Conservation (phyloP, 2,113 vertebrate species). For the Microcebus griseorufus region DNA sequence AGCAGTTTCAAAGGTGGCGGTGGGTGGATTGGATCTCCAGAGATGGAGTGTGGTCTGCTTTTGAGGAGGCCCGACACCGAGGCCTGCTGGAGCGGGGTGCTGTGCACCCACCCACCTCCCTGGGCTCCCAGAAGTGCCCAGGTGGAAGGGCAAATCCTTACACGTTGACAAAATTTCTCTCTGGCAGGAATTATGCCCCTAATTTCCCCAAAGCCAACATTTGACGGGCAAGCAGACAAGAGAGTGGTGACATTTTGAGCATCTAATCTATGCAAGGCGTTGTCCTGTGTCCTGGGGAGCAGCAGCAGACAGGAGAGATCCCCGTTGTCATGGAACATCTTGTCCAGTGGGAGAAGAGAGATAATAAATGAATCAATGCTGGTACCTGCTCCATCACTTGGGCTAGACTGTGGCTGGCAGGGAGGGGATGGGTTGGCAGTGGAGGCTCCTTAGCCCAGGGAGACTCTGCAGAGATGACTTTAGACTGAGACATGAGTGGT, state of each 20-base stretch:
- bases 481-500: not conserved
- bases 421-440: not conserved
- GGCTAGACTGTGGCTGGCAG: not conserved
- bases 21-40: not conserved
- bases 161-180: not conserved
- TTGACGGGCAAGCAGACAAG: not conserved
- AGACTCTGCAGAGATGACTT: conserved; percentile 3
- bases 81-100: not conserved
- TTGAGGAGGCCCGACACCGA: not conserved
- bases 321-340: not conserved
- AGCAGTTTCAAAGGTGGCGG: not conserved
- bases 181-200: not conserved
- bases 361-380: not conserved
- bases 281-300: not conserved
- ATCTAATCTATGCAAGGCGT: not conserved
- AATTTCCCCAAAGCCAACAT: not conserved
- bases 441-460: not conserved
- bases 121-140: not conserved
- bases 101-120: not conserved
- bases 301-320: not conserved
- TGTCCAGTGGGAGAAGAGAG: not conserved
- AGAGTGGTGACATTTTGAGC: not conserved
- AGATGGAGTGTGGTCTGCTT: not conserved
- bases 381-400: fast-evolving
- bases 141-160: not conserved